Evolutionary conservation across 2,888 invertebrate genomes (phyloP).

Genomic region (Hirtodrosophila alboralis): DNA sequence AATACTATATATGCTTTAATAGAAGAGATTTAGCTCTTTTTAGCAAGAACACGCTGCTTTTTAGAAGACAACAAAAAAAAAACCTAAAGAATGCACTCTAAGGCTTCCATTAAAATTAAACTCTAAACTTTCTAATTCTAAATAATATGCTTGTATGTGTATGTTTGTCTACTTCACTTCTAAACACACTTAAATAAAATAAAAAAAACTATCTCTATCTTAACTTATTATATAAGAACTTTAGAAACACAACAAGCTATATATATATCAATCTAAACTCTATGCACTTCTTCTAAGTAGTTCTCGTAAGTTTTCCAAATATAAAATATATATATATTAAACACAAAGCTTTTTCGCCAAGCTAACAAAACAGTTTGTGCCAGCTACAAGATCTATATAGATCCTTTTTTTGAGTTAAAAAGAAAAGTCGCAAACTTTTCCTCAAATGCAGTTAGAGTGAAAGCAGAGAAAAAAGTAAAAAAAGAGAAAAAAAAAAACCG

Average conservation of each 20-base stretch:
- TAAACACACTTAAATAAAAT: too few species aligned
- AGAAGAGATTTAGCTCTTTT: conserved; percentile 20
- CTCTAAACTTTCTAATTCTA: conserved; percentile 27
- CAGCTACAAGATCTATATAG: conserved; percentile 17
- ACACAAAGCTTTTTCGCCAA: conserved; percentile 23
- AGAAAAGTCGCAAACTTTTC: too few species aligned
- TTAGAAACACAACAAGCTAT: conserved; percentile 41
- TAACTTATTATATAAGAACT: conserved; percentile 28
- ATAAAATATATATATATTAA: conserved; percentile 26
- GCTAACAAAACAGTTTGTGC: conserved; percentile 28
- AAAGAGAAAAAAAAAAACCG: conserved; percentile 74
- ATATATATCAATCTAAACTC: conserved; percentile 15
- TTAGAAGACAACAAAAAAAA: too few species aligned
- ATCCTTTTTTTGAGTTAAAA: too few species aligned
- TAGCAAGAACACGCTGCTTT: conserved; percentile 30
- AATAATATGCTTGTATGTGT: conserved; percentile 58
- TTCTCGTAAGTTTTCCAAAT: conserved; percentile 32
- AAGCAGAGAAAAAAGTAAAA: conserved; percentile 39
- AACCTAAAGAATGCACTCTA: conserved; percentile 49
- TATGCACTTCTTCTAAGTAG: conserved; percentile 44
- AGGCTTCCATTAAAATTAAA: conserved; percentile 37
- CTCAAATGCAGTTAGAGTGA: conserved; percentile 10
- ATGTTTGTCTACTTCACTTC: conserved; percentile 64
- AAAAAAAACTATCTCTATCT: conserved; percentile 36
- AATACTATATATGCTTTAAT: conserved; percentile 21